Evolutionary conservation across 2,797 vertebrate genomes (phyloP), one percentile per base, ranked within the genome.

Genomic region (Dallia pectoralis): DNA sequence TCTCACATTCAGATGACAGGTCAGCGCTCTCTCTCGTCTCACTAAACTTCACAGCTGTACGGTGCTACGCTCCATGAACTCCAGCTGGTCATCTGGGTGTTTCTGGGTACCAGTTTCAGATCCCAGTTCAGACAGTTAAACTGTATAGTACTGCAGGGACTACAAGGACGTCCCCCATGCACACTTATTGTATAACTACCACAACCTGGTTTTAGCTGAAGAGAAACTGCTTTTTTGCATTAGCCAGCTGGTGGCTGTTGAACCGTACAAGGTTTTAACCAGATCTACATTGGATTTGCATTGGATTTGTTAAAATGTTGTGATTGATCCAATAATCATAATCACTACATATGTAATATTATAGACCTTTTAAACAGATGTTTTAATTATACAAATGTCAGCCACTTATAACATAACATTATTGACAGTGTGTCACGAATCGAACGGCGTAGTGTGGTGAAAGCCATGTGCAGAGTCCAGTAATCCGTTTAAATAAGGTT

Each of bases 81-180:
- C 47, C 67, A 67, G 40, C 36, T 44, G 47, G 36, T 67, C 36
- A 67, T 22, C 44, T 63, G 61, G 27, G 27, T 25, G 66, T 67
- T 47, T 67, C 22, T 47, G 40, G 40, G 44, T 14, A 14, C 22
- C n/a, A 47, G 44, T 67, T 47, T 27, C n/a, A n/a, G n/a, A n/a
- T 16, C 27, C 27, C 22, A 49, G 47, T 68, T 48, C 19, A 65
- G 5, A 9, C 63, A 29, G 44, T 30, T 30, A 18, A 30, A 62
- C 1, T 14, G 27, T 27, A 29, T 16, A 7, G 15, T 62, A 29
- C 56, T n/a, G 14, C 19, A 66, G n/a, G 18, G 64, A 67, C 22
- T 53, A 15, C 15, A 64, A 15, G 27, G 62, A 65, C 32, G 14
- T 32, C 14, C 6, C 40, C 36, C 48, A 4, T 47, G 15, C 36